A percentile compares a stretch with the other conserved stretches of the same genome.
Evolutionary conservation across 1,140 invertebrate genomes (phyloP).

Genomic region (Papilio aristodemus): DNA sequence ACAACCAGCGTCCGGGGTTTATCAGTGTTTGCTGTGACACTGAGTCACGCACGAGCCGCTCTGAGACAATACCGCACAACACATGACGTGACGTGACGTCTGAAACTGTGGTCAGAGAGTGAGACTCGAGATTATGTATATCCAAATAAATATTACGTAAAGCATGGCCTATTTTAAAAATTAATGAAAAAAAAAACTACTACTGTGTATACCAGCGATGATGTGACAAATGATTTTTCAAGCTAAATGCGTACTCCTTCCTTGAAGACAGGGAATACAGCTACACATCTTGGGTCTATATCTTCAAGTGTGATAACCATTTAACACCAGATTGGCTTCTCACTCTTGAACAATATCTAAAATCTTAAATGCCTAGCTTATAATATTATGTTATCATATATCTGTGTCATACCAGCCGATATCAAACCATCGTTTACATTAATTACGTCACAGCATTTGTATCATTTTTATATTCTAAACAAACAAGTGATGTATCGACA

Average conservation of each 20-base stretch:
- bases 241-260: no score
- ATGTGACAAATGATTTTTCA: no score
- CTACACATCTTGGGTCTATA: no score
- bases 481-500: conserved; percentile 1
- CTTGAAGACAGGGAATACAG: no score
- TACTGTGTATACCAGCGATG: no score
- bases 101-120: not conserved
- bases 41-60: conserved; percentile 15
- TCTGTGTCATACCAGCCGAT: not conserved
- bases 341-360: no score
- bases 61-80: conserved; percentile 9
- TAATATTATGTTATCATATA: not conserved
- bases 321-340: no score
- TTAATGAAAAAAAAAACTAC: no score
- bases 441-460: conserved; percentile 7
- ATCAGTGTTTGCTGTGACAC: conserved; percentile 4
- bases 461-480: not conserved
- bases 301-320: no score
- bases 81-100: conserved; percentile 7
- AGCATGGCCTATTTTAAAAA: no score
- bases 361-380: not conserved
- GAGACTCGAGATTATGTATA: no score
- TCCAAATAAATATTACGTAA: no score
- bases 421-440: not conserved
- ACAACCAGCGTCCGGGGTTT: not conserved